Conservation (phyloP, 2,113 vertebrate genomes). For the Paramormyrops kingsleyae region DNA sequence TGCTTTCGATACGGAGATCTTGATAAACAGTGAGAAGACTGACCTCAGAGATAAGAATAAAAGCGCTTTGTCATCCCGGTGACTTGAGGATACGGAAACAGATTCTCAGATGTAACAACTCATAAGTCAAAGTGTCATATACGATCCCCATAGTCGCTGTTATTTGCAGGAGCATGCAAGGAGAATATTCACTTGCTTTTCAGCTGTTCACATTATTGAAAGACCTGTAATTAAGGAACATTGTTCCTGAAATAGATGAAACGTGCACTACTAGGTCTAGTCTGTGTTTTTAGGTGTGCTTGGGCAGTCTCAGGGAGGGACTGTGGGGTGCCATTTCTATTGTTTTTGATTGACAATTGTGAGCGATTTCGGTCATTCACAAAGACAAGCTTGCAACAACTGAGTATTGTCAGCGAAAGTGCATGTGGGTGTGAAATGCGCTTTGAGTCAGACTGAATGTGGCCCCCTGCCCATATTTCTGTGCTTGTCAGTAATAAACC, state of each 20-base stretch:
- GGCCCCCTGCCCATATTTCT: slow-evolving; percentile 19
- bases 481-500: slow-evolving; percentile 42
- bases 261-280: not conserved
- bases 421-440: slow-evolving; percentile 53
- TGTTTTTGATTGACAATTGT: not conserved
- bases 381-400: slow-evolving; percentile 52
- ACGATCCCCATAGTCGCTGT: not conserved
- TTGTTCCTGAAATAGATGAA: not conserved
- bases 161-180: not conserved
- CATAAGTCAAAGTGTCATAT: not conserved
- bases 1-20: not conserved
- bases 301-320: not conserved
- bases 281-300: not conserved
- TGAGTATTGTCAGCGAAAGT: slow-evolving; percentile 37
- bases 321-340: not conserved
- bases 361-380: slow-evolving; percentile 33
- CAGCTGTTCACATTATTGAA: not conserved
- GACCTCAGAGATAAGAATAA: not conserved
- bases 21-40: not conserved
- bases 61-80: not conserved
- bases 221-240: not conserved
- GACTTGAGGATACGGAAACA: not conserved
- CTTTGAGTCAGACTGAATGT: slow-evolving; percentile 49
- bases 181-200: not conserved
- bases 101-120: not conserved